Conservation (phyloP, 2,113 vertebrate genomes). For the Strix uralensis region DNA sequence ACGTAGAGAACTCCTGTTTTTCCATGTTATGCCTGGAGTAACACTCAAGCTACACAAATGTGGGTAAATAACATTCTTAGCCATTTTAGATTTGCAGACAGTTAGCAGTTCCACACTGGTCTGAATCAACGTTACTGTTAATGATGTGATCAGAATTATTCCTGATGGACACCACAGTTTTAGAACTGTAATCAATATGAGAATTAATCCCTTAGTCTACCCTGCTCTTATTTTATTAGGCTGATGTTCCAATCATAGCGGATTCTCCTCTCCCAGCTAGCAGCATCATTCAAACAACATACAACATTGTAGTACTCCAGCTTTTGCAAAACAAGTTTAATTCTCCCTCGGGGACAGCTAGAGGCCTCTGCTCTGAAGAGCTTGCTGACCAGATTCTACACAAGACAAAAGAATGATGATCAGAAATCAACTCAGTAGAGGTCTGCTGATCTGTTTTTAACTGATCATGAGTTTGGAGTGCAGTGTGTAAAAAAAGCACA, state of each 20-base stretch:
- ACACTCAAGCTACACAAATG: not conserved
- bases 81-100: not conserved
- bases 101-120: not conserved
- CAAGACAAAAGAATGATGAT: not conserved
- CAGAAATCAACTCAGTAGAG: not conserved
- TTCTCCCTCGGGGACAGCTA: not conserved
- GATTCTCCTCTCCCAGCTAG: not conserved
- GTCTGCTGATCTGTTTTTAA: not conserved
- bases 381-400: not conserved
- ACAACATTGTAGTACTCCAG: not conserved
- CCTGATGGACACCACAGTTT: not conserved
- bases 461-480: not conserved
- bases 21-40: not conserved
- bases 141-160: not conserved
- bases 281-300: not conserved
- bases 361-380: not conserved
- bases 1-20: not conserved
- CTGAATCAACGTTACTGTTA: not conserved
- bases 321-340: not conserved
- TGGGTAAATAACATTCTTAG: not conserved
- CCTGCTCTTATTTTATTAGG: not conserved
- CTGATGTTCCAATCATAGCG: not conserved
- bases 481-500: accelerated
- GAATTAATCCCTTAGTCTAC: not conserved
- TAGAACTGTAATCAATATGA: not conserved